Percentiles rank a stretch among this genome's conserved stretches.
Conservation (phyloP, 1,140 invertebrate genomes). For the Calycopis cecrops region DNA sequence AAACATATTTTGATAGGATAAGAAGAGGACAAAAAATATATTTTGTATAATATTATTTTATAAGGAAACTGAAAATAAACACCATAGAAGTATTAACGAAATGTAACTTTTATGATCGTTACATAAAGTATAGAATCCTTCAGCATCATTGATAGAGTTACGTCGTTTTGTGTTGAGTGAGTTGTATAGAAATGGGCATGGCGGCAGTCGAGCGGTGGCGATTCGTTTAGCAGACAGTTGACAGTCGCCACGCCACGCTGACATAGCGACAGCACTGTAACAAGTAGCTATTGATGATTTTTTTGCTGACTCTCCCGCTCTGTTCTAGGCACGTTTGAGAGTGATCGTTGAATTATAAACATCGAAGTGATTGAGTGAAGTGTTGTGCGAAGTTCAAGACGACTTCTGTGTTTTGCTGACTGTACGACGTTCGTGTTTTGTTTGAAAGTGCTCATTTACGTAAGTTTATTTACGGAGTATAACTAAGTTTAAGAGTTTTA, state of each 20-base stretch:
- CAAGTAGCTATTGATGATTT: conserved; percentile 62
- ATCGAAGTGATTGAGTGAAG: conserved; percentile 42
- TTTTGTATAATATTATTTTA: conserved; percentile 29
- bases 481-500: no score
- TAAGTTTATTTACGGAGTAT: conserved; percentile 8
- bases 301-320: conserved; percentile 39
- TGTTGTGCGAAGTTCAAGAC: conserved; percentile 46
- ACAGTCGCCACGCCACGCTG: conserved; percentile 72
- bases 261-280: conserved; percentile 72
- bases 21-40: conserved; percentile 47
- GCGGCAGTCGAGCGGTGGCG: conserved; percentile 68
- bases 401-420: conserved; percentile 38
- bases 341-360: conserved; percentile 19
- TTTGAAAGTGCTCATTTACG: conserved; percentile 26
- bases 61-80: conserved; percentile 12
- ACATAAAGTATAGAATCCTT: conserved; percentile 24
- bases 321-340: conserved; percentile 28
- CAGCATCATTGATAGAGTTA: conserved; percentile 12
- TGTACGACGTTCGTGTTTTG: conserved; percentile 19
- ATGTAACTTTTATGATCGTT: conserved; percentile 17
- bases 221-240: conserved; percentile 74
- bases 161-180: conserved; percentile 16
- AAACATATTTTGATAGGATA: conserved; percentile 15
- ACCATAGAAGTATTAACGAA: background rate
- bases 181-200: conserved; percentile 65